Base-by-base conservation (phyloP, 1,140 invertebrate genomes). In the Leptonema lineaticorne region DNA sequence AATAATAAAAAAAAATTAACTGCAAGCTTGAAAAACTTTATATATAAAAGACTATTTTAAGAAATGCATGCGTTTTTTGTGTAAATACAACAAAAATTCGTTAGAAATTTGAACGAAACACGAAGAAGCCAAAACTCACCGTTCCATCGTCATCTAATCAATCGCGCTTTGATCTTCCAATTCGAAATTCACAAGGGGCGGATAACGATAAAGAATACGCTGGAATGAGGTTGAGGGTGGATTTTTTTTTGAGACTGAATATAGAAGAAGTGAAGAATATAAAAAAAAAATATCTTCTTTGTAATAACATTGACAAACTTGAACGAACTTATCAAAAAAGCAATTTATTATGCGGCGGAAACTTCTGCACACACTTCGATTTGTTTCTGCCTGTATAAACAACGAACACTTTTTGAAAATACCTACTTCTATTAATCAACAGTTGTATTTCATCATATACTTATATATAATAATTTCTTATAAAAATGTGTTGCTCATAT, bases 321-420 rank as follows among this genome's bases (percentile, higher is more conserved):
- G 63, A 45, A 22, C 27, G 26, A 56, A 50, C 64, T 67, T 67
- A 67, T 67, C 64, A 67, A 58, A 67, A 65, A 67, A 67, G 64
- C 64, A 67, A 67, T 67, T 67, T 67, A 67, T 67, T 67, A 67
- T 67, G 64, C 58, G 24, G 53, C 63, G 41, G 7, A 37, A 64
- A 56, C 26, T 53, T 50, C 14, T 22, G n/a, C 59, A 24, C 29
- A 56, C 14, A 58, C 56, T 58, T 58, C 16, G 53, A 56, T 56
- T 56, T 26, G 53, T 56, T 26, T 11, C 11, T 11, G 37, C 37
- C 14, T 20, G 50, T 20, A 66, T 48, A 69, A 60, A 41, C 30
- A 33, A 33, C 37, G 16, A 41, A 41, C 37, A 41, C 37, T 16
- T 41, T 41, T 33, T 41, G 9, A 9, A 41, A 9, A 9, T 41